Conservation (phyloP, 2,888 invertebrate genomes). For the Rhabditophanes sp. region DNA sequence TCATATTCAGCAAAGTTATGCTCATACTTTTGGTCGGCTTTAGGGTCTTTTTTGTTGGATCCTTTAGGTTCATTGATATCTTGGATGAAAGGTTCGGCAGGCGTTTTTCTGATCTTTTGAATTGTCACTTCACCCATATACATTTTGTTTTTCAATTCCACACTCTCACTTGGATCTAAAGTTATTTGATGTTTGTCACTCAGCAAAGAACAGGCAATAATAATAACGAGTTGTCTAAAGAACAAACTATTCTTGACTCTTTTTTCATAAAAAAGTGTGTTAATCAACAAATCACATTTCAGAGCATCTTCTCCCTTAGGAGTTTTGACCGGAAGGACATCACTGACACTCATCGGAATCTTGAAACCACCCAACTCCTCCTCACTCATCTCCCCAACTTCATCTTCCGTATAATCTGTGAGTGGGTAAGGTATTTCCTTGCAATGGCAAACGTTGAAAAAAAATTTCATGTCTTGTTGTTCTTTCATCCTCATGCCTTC, state of each 20-base stretch:
- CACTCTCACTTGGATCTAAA: conserved; percentile 18
- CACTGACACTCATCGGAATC: conserved; percentile 18
- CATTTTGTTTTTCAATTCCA: conserved; percentile 21
- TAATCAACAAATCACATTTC: conserved; percentile 32
- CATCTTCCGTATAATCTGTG: conserved; percentile 13
- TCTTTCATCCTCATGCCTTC: not conserved
- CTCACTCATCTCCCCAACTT: conserved; percentile 13
- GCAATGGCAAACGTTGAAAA: conserved; percentile 24
- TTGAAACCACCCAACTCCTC: conserved; percentile 9
- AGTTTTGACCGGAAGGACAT: conserved; percentile 16
- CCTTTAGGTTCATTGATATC: too few relatives aligned
- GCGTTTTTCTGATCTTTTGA: conserved; percentile 16
- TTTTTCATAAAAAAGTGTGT: conserved; percentile 24
- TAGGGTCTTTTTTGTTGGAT: too few relatives aligned
- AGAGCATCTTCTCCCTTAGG: conserved; percentile 15
- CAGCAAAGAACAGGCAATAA: conserved; percentile 19
- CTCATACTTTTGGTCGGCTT: too few relatives aligned
- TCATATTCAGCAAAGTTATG: too few relatives aligned
- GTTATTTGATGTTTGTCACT: conserved; percentile 18
- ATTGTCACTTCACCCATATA: conserved; percentile 20
- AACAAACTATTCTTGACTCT: conserved; percentile 20
- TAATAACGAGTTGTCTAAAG: conserved; percentile 21
- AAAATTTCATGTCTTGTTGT: conserved; percentile 15
- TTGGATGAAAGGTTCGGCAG: conserved; percentile 9
- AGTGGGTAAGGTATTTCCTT: conserved; percentile 7